Percentiles rank a stretch among this genome's conserved stretches.
phyloP scores from a whole-genome alignment of 1,140 invertebrate genomes.

The Maconellicoccus hirsutus region DNA sequence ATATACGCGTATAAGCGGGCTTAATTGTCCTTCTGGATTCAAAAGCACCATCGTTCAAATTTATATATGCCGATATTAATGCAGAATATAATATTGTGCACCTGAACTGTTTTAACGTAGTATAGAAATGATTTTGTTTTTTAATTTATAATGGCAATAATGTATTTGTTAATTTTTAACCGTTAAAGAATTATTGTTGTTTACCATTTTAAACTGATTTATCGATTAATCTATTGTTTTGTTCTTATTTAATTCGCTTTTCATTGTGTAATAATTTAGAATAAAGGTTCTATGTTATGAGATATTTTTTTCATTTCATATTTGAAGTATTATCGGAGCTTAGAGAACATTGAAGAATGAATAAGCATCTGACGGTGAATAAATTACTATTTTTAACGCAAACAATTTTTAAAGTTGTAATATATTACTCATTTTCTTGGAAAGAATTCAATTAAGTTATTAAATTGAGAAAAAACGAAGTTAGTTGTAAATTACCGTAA shows the following conservation, averaged over 20 bases:
- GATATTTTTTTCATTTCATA: neutral
- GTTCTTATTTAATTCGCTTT: constrained; percentile 7
- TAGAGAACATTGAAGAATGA: no score
- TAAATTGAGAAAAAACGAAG: no score
- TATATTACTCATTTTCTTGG: no score
- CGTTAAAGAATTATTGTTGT: constrained; percentile 9
- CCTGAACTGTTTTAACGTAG: constrained; percentile 5
- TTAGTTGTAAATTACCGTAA: no score
- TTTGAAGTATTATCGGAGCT: neutral
- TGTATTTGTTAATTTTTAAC: constrained; percentile 10
- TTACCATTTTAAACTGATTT: neutral
- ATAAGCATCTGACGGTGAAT: no score
- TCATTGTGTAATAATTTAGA: neutral
- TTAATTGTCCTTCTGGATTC: no score
- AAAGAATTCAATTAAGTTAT: no score
- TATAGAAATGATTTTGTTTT: neutral
- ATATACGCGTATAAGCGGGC: no score
- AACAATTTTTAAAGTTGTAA: no score
- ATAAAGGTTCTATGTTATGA: constrained; percentile 9
- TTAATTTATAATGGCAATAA: constrained; percentile 6
- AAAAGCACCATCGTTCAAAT: no score
- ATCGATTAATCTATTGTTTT: neutral
- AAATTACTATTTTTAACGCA: no score
- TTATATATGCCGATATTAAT: neutral
- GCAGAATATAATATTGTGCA: neutral